Conservation (phyloP, 1,140 invertebrate species). For the Drosophila novamexicana region DNA sequence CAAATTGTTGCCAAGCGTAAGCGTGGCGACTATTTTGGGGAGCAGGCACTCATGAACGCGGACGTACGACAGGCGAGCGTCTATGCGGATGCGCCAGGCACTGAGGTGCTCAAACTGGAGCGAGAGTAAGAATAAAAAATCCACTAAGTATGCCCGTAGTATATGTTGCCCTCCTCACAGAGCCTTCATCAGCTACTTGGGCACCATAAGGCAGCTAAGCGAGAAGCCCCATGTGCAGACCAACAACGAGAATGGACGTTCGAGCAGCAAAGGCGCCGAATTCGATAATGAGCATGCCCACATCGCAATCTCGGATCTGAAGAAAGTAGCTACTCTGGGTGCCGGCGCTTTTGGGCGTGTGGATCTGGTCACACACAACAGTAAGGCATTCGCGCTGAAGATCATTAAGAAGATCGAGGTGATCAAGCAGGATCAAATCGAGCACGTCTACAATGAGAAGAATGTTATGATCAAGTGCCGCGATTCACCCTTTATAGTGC, state of each 20-base stretch:
- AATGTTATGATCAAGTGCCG: slow-evolving; percentile 92
- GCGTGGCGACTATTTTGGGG: slow-evolving; percentile 91
- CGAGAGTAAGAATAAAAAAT: slow-evolving; percentile 87
- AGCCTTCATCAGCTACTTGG: slow-evolving; percentile 86
- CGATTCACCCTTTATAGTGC: slow-evolving; percentile 92
- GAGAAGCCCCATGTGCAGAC: slow-evolving; percentile 54
- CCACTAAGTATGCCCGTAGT: neutral
- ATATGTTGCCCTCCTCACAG: slow-evolving; percentile 53
- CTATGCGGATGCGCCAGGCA: slow-evolving; percentile 92
- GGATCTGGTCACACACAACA: slow-evolving; percentile 89
- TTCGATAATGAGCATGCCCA: slow-evolving; percentile 87
- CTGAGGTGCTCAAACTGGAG: slow-evolving; percentile 95
- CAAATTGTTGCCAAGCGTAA: slow-evolving; percentile 87
- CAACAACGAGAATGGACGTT: slow-evolving; percentile 31
- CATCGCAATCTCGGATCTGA: slow-evolving; percentile 91
- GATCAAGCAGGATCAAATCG: slow-evolving; percentile 96
- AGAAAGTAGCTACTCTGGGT: slow-evolving; percentile 93
- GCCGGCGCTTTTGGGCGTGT: slow-evolving; percentile 97
- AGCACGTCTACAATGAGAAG: slow-evolving; percentile 97
- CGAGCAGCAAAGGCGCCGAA: slow-evolving; percentile 59
- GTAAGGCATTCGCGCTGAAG: slow-evolving; percentile 94
- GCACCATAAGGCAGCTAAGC: slow-evolving; percentile 81
- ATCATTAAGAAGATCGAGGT: slow-evolving; percentile 96
- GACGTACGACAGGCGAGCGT: slow-evolving; percentile 95
- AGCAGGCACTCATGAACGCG: slow-evolving; percentile 92